Evolutionary conservation across 2,113 vertebrate genomes (phyloP).

Genomic region (Ornithorhynchus anatinus): DNA sequence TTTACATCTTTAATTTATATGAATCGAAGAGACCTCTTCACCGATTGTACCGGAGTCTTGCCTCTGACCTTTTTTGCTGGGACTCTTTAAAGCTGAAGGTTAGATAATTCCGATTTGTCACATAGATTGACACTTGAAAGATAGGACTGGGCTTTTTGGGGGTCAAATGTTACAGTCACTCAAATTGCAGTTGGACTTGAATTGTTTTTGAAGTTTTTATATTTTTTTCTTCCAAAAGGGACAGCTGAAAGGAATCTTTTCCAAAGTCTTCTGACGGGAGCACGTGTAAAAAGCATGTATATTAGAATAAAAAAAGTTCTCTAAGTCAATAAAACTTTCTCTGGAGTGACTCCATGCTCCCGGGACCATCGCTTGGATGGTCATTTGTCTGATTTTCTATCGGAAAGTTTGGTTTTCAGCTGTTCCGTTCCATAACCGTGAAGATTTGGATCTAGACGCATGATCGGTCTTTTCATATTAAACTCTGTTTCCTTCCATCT

Average conservation of each 20-base stretch:
- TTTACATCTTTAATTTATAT: neutral
- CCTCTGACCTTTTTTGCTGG: conserved; percentile 18
- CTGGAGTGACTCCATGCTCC: too few species aligned
- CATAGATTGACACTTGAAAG: conserved; percentile 41
- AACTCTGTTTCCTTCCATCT: too few species aligned
- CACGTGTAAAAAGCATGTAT: neutral
- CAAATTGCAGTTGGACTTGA: conserved; percentile 20
- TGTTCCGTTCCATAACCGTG: too few species aligned
- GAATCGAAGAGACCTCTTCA: neutral
- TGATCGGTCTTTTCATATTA: too few species aligned
- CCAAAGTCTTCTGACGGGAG: neutral
- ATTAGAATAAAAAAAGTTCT: too few species aligned
- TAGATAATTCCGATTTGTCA: conserved; percentile 18
- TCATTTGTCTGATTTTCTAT: too few species aligned
- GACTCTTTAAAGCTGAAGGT: conserved; percentile 42
- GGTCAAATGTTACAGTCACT: conserved; percentile 19
- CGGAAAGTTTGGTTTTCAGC: too few species aligned
- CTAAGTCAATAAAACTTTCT: too few species aligned
- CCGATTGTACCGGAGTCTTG: neutral
- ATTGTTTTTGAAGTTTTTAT: conserved; percentile 10
- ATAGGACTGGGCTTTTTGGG: neutral
- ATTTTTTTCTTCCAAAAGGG: neutral
- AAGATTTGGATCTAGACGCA: too few species aligned
- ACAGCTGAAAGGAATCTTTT: neutral
- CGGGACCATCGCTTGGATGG: too few species aligned